Evolutionary conservation across 2,888 invertebrate genomes (phyloP), one percentile per base, ranked within the genome.

Genomic region (Vanessa cardui): DNA sequence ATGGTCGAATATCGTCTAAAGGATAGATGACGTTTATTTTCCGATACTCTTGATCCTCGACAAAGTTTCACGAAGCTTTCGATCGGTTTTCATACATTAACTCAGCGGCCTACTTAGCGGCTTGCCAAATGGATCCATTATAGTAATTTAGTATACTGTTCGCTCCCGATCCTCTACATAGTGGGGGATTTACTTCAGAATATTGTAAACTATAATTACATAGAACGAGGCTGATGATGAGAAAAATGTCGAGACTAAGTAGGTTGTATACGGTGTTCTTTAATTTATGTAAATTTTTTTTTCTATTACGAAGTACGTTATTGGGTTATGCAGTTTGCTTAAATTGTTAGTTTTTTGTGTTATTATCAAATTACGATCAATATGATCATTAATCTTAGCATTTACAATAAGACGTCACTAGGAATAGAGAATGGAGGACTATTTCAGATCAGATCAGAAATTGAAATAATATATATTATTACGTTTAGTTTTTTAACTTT

Each of bases 111-210:
- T 77, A 80, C 78, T 81, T 81, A 80, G 78, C 74, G 71, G 73
- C 62, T 75, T 78, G 80, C 80, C 81, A 84, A 84, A 83, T 81
- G 80, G 83, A 81, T 76, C 77, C 76, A 83, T 82, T 83, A 81
- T 73, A 74, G 74, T 78, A 77, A 80, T 80, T 80, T 77, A 78
- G 66, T 74, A 68, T 76, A 70, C 68, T 71, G 47, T 67, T 63
- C 59, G 58, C 58, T 67, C 18, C 31, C 33, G 47, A 61, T 49
- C 39, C 61, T 21, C 62, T 44, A 65, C 62, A 46, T 58, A 46
- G 15, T 18, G 18, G 61, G 52, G 21, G 68, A 58, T 59, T 67
- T 63, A 59, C 45, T 59, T 58, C 16, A 52, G 58, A 52, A 60
- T 56, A 33, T 26, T 52, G 31, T 54, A 54, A 54, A 62, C 58